phyloP scores from a whole-genome alignment of 2,113 vertebrate genomes.

The Tychaedon coryphoeus region DNA sequence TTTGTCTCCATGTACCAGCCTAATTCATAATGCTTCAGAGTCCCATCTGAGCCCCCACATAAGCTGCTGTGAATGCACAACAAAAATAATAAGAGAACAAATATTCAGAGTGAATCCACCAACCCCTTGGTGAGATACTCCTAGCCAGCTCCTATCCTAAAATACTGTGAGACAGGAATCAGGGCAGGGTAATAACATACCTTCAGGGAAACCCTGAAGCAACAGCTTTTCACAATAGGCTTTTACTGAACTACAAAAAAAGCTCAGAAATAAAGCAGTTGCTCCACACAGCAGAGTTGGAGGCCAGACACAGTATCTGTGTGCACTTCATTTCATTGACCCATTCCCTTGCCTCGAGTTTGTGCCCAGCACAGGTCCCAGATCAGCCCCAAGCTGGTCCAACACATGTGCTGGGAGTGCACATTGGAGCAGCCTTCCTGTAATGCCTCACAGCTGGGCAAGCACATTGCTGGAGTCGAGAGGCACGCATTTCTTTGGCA shows the following conservation, averaged over 20 bases:
- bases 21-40: background rate
- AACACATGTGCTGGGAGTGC: background rate
- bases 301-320: background rate
- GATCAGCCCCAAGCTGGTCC: background rate
- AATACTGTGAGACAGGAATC: background rate
- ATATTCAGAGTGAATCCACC: background rate
- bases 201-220: background rate
- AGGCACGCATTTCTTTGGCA: background rate
- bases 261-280: background rate
- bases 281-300: background rate
- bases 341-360: background rate
- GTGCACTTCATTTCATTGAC: rapidly evolving
- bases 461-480: background rate
- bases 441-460: background rate
- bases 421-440: rapidly evolving
- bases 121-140: background rate
- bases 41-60: background rate
- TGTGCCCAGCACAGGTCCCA: background rate
- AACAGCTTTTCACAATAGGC: background rate
- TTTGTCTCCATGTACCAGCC: background rate
- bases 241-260: background rate
- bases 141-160: background rate
- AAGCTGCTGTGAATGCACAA: background rate
- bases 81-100: background rate
- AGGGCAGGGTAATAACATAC: background rate